Conservation (phyloP, 2,888 invertebrate genomes). For the Cactoblastis cactorum region DNA sequence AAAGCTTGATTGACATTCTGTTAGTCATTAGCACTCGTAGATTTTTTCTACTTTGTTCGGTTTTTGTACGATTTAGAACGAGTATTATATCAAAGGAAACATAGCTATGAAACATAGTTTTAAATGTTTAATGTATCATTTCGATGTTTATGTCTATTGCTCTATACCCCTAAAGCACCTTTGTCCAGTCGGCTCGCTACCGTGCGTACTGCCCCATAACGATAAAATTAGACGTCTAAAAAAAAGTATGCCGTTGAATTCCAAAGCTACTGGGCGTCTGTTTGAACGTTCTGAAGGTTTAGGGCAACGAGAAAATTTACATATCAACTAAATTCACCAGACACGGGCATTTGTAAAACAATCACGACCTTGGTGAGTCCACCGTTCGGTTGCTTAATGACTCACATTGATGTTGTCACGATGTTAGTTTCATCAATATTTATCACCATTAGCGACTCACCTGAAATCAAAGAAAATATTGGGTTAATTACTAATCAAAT, state of each 20-base stretch:
- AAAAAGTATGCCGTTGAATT: conserved; percentile 51
- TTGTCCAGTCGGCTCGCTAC: conserved; percentile 39
- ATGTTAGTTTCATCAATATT: conserved; percentile 35
- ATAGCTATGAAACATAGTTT: no score
- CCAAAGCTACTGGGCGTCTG: conserved; percentile 35
- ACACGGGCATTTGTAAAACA: not conserved
- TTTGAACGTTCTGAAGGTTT: conserved; percentile 18
- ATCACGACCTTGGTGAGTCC: conserved; percentile 6
- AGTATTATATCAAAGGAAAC: no score
- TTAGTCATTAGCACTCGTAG: not conserved
- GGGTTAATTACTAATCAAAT: conserved; percentile 8
- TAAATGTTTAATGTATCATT: not conserved
- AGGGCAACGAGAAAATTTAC: conserved; percentile 6
- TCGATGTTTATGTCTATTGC: not conserved
- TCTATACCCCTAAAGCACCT: conserved; percentile 26
- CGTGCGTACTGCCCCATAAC: conserved; percentile 41
- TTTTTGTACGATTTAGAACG: not conserved
- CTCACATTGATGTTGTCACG: conserved; percentile 37
- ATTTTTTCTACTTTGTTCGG: not conserved
- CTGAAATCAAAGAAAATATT: conserved; percentile 30
- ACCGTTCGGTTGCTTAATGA: conserved; percentile 17
- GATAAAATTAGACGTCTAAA: conserved; percentile 61
- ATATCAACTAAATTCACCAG: not conserved
- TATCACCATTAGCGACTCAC: conserved; percentile 31
- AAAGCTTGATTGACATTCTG: not conserved